Percentiles rank a stretch among this genome's conserved stretches.
These are phyloP conservation scores for Trissolcus brochymenae DNA, from an alignment of 2,888 invertebrate species.

Conservation along the genomic window DNA sequence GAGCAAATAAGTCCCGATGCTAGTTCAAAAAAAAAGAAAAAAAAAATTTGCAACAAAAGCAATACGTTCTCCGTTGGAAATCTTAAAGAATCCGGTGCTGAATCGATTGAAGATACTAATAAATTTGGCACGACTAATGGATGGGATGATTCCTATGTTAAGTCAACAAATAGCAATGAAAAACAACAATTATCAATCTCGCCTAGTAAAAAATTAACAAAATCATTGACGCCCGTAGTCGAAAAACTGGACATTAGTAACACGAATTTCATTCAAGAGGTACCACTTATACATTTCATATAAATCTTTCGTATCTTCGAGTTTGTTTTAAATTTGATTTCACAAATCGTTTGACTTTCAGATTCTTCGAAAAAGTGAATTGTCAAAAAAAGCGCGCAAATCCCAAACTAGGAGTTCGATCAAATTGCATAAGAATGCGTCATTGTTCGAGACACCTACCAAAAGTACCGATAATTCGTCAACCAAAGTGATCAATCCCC, in stretches of 20 bases:
- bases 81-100: not conserved
- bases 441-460: slow-evolving; percentile 4
- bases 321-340: not conserved
- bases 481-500: slow-evolving; percentile 27
- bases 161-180: not conserved
- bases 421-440: not conserved
- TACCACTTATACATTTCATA: not conserved
- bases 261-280: slow-evolving; percentile 30
- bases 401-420: not conserved
- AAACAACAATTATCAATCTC: not conserved
- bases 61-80: not conserved
- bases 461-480: slow-evolving; percentile 6
- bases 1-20: no score
- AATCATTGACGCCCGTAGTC: slow-evolving; percentile 29
- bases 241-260: slow-evolving; percentile 18
- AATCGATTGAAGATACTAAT: not conserved
- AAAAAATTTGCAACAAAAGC: not conserved
- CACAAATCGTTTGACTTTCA: not conserved
- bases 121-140: slow-evolving; percentile 26
- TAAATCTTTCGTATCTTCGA: no score
- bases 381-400: not conserved
- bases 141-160: slow-evolving; percentile 26
- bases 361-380: not conserved
- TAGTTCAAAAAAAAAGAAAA: not conserved
- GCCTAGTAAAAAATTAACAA: not conserved